Base-by-base conservation (phyloP, 2,797 vertebrate species). In the Muraenolepis orangiensis region DNA sequence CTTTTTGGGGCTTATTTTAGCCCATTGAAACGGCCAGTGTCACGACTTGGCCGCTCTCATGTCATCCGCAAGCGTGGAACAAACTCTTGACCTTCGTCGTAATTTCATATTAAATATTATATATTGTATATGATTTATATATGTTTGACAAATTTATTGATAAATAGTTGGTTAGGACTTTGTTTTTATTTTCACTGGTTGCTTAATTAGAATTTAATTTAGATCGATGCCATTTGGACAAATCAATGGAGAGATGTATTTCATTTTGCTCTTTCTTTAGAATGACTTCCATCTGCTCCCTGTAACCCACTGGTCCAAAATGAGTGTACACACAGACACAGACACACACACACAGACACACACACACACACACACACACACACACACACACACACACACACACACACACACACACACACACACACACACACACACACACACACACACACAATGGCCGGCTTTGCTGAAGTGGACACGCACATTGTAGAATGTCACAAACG, bases 401-500 rank as follows among this genome's bases (percentile, higher is more conserved):
- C 13, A 40, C 38, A 40, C 4, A 12, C 38, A 40, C 38, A 13
- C 38, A 40, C 1, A 40, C 38, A 40, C 38, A 40, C 4, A 40
- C 38, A 40, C 11, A 40, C 11, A 40, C 38, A 40, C 38, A 40
- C 11, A 40, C 38, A 40, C 38, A 40, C 11, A 40, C 38, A 40
- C 38, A 12, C 38, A 40, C 38, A 11, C 11, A 40, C 10, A 72
- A 40, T 70, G 70, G 71, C 36, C n/a, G 36, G 20, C n/a, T n/a
- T 72, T 75, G 80, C 82, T 78, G 10, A 66, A 82, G 72, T 76
- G 74, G 76, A 86, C 80, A 28, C 74, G 70, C 71, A 51, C 69
- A 73, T 88, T 72, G 66, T 80, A 87, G 88, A 92, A 92, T 92
- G 88, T 93, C 86, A 86, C 91, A 90, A 90, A 84, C 82, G 79